These are phyloP conservation scores for Carpatolechia fugitivella DNA, from an alignment of 2,888 invertebrate genomes.

Conservation along the genomic window DNA sequence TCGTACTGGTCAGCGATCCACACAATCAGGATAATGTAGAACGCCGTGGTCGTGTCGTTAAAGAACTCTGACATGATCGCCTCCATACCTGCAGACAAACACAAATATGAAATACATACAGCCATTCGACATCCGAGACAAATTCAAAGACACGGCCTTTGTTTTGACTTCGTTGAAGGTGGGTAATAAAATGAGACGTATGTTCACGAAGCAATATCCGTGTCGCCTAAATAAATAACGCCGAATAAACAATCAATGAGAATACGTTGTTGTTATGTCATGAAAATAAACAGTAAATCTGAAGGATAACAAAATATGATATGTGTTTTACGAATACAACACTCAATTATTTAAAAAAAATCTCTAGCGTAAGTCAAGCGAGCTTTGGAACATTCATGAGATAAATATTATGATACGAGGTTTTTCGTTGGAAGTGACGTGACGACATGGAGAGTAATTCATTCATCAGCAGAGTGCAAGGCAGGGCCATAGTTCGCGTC, in stretches of 20 bases:
- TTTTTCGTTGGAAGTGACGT: no score
- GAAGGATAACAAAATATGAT: neutral
- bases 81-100: conserved; percentile 92
- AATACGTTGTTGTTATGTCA: conserved; percentile 12
- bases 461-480: conserved; percentile 2
- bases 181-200: conserved; percentile 3
- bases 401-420: neutral
- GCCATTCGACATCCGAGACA: no score
- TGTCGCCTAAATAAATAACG: conserved; percentile 15
- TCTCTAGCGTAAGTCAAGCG: neutral
- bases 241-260: conserved; percentile 8
- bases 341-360: neutral
- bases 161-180: neutral
- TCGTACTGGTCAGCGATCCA: conserved; percentile 99
- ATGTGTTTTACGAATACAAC: neutral
- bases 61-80: conserved; percentile 99
- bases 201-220: neutral
- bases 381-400: neutral
- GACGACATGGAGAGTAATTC: conserved; percentile 1
- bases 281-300: conserved; percentile 14
- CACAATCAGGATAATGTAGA: conserved; percentile 97
- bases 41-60: conserved; percentile 98
- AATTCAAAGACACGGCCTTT: neutral
- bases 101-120: neutral
- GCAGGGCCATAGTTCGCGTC: conserved; percentile 17